These are phyloP conservation scores for Petrolisthes cinctipes DNA, from an alignment of 2,888 invertebrate genomes.

Conservation along the genomic window DNA sequence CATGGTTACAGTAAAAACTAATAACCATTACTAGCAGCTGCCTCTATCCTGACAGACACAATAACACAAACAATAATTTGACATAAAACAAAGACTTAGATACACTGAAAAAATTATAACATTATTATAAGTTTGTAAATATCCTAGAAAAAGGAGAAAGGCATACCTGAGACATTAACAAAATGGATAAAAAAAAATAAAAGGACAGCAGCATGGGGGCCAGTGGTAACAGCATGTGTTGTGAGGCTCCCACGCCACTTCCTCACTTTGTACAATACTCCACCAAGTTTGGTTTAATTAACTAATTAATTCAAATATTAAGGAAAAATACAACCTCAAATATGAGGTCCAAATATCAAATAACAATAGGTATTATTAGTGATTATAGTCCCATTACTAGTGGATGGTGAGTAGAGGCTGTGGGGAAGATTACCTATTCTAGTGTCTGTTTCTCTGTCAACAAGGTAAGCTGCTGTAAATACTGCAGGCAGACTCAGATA, in stretches of 20 bases:
- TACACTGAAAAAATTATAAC: slow-evolving; percentile 40
- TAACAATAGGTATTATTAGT: slow-evolving; percentile 47
- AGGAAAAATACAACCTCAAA: slow-evolving; percentile 31
- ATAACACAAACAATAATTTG: slow-evolving; percentile 13
- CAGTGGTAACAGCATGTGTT: slow-evolving; percentile 39
- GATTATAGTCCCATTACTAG: slow-evolving; percentile 50
- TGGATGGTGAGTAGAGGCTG: slow-evolving; percentile 59
- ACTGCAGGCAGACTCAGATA: neutral
- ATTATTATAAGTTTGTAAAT: slow-evolving; percentile 51
- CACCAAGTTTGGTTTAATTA: slow-evolving; percentile 46
- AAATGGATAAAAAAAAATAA: slow-evolving; percentile 49
- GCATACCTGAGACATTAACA: slow-evolving; percentile 62
- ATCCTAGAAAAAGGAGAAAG: slow-evolving; percentile 55
- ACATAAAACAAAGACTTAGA: slow-evolving; percentile 32
- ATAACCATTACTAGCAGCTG: neutral
- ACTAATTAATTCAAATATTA: slow-evolving; percentile 29
- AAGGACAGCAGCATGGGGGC: slow-evolving; percentile 25
- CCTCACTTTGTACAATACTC: slow-evolving; percentile 59
- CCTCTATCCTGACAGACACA: slow-evolving; percentile 29
- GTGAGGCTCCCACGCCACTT: slow-evolving; percentile 31
- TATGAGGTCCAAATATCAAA: slow-evolving; percentile 43
- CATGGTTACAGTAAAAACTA: neutral
- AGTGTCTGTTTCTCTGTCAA: slow-evolving; percentile 27
- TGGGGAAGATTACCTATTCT: slow-evolving; percentile 25
- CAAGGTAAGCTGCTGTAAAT: slow-evolving; percentile 18